Conservation (phyloP, 2,888 invertebrate species). For the Apomyelois bistriatella region DNA sequence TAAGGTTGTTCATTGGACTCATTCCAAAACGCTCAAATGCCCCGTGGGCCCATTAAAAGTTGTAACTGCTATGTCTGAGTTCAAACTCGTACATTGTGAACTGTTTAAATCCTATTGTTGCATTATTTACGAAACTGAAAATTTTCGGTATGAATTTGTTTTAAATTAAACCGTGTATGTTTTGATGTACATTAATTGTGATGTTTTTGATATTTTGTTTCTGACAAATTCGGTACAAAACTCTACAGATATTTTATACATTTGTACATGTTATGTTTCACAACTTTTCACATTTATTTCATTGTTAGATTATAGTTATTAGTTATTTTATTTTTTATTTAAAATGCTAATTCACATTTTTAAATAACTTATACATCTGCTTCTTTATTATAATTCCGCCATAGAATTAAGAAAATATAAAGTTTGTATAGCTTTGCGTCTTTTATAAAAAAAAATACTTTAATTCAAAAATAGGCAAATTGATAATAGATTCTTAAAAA, state of each 20-base stretch:
- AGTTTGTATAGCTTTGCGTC: too few relatives aligned
- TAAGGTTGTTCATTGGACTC: neutral
- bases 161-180: neutral
- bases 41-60: constrained; percentile 13
- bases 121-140: constrained; percentile 33
- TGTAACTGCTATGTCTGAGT: neutral
- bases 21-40: neutral
- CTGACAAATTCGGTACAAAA: neutral
- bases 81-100: constrained; percentile 8
- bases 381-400: too few relatives aligned
- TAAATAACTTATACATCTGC: too few relatives aligned
- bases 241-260: neutral
- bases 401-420: too few relatives aligned
- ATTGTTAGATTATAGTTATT: too few relatives aligned
- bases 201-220: neutral
- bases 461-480: too few relatives aligned
- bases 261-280: too few relatives aligned
- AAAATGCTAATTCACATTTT: too few relatives aligned
- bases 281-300: too few relatives aligned
- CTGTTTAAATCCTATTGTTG: constrained; percentile 40
- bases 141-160: neutral
- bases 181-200: neutral
- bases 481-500: too few relatives aligned
- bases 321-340: too few relatives aligned
- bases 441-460: too few relatives aligned